Evolutionary conservation across 92 coral and sea anemone species (phyloP).

Genomic region (Plumapathes pennacea): DNA sequence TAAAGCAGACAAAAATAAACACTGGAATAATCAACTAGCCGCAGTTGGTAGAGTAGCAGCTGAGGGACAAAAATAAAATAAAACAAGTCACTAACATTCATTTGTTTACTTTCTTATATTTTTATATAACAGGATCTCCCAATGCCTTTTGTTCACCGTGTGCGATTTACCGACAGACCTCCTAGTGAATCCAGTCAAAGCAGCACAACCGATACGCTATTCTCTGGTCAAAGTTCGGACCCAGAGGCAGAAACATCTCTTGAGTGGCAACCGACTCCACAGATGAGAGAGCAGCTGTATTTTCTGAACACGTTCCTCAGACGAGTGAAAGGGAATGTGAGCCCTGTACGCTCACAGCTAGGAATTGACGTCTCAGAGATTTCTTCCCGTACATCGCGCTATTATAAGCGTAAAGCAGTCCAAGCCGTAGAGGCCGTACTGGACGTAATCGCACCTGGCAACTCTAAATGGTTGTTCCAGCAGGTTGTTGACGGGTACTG

Average conservation of each 20-base stretch:
- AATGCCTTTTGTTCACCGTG: no score
- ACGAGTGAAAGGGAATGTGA: slow-evolving; percentile 25
- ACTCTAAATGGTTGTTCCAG: slow-evolving; percentile 4
- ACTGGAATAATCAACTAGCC: no score
- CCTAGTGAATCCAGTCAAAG: no score
- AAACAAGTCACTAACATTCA: no score
- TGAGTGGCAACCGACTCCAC: slow-evolving; percentile 39
- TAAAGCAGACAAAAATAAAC: no score
- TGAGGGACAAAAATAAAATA: no score
- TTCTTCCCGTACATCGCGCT: slow-evolving; percentile 22
- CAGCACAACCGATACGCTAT: no score
- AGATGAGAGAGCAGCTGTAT: slow-evolving; percentile 21
- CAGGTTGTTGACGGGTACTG: neutral
- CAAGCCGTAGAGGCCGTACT: slow-evolving; percentile 20
- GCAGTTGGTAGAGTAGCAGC: no score
- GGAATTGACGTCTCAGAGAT: slow-evolving; percentile 11
- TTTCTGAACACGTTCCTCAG: slow-evolving; percentile 13
- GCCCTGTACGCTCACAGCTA: slow-evolving; percentile 35
- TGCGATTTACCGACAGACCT: no score
- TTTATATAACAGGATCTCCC: no score
- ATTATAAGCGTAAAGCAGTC: slow-evolving; percentile 39
- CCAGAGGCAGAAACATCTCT: neutral
- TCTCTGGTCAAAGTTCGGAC: no score
- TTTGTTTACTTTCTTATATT: no score
- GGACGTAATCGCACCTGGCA: slow-evolving; percentile 37